phyloP scores from a whole-genome alignment of 1,140 invertebrate species.

The Drosophila ohnishii region DNA sequence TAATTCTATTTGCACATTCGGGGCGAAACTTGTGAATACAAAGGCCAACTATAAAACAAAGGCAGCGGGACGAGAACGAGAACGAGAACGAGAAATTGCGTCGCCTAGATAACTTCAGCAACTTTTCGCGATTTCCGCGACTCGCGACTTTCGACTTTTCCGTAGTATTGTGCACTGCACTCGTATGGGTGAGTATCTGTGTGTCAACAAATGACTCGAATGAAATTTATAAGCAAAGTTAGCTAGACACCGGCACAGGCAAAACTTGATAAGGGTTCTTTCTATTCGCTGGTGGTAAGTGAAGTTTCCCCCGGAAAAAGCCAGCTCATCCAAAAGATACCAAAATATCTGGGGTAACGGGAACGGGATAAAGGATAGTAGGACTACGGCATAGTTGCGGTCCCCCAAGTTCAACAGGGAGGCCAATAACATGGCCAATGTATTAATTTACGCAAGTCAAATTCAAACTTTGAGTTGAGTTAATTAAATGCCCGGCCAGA shows the following conservation, averaged over 20 bases:
- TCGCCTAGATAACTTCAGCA: constrained; percentile 51
- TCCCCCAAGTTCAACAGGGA: constrained; percentile 47
- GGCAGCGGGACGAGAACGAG: constrained; percentile 48
- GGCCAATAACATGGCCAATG: constrained; percentile 70
- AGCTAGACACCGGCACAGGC: constrained; percentile 45
- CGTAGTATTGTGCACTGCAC: constrained; percentile 14
- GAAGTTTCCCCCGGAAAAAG: constrained; percentile 41
- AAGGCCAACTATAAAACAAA: constrained; percentile 66
- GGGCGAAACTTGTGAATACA: constrained; percentile 55
- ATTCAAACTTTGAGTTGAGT: constrained; percentile 58
- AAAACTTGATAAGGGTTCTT: constrained; percentile 46
- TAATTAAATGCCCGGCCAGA: constrained; percentile 67
- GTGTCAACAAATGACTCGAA: constrained; percentile 78
- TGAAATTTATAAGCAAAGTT: constrained; percentile 81
- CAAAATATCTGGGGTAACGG: neutral
- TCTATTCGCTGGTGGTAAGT: constrained; percentile 18
- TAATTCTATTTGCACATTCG: constrained; percentile 77
- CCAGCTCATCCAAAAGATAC: constrained; percentile 51
- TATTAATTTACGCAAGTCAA: constrained; percentile 70
- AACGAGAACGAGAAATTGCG: constrained; percentile 61
- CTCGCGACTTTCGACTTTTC: constrained; percentile 50
- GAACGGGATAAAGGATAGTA: neutral
- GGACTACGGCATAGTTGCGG: constrained; percentile 56
- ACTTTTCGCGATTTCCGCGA: constrained; percentile 63
- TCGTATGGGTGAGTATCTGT: constrained; percentile 18